These are phyloP conservation scores for Vanacampus margaritifer DNA, from an alignment of 2,113 vertebrate genomes.

Conservation along the genomic window DNA sequence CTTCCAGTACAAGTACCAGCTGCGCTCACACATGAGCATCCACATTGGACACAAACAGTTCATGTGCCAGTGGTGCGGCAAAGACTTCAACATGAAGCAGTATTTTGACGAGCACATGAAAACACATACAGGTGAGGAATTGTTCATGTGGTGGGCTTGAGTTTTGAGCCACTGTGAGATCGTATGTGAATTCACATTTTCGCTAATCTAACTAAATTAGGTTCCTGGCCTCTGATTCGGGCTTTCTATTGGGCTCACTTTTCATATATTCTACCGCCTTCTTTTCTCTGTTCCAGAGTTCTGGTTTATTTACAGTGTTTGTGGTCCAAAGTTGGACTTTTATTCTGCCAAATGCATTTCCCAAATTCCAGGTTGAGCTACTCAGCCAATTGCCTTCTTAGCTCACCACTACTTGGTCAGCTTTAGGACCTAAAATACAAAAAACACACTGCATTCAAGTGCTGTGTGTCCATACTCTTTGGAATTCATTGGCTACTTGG, in stretches of 20 bases:
- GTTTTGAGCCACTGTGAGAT: not conserved
- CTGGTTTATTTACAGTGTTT: not conserved
- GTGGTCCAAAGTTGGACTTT: not conserved
- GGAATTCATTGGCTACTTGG: no score
- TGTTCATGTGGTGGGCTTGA: not conserved
- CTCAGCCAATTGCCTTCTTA: not conserved
- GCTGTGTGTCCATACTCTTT: no score
- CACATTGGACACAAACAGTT: slow-evolving; percentile 98
- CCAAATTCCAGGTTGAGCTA: not conserved
- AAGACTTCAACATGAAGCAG: slow-evolving; percentile 99
- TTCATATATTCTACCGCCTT: not conserved
- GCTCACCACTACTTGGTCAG: no score
- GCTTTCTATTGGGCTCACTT: not conserved
- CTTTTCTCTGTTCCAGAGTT: not conserved
- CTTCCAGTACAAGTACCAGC: slow-evolving; percentile 98
- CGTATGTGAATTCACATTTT: not conserved
- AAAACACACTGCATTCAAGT: no score
- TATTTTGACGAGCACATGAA: slow-evolving; percentile 99
- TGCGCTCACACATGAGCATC: slow-evolving; percentile 97
- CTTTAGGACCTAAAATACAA: no score
- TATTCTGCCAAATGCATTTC: not conserved
- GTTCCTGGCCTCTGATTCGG: not conserved
- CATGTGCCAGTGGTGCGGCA: slow-evolving; percentile 99
- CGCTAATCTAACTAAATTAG: slow-evolving; percentile 3
- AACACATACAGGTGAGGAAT: slow-evolving; percentile 91